Base-by-base conservation (phyloP, 1,140 invertebrate genomes). In the Polyergus mexicanus region DNA sequence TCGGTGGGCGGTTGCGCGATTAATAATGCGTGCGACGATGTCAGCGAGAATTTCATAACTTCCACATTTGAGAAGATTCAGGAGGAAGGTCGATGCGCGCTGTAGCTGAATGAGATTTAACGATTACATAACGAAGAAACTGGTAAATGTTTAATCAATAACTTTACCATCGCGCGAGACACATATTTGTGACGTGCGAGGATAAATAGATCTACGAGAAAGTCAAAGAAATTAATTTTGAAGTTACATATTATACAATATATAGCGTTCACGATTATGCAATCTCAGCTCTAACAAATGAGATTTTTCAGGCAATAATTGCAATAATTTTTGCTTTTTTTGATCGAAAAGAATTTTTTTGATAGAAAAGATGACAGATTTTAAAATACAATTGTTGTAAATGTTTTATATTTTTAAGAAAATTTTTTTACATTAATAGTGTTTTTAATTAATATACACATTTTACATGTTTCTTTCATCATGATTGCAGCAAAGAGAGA, bases 21-120 rank as follows among this genome's bases (percentile, higher is more conserved):
- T 83, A 83, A 83, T 83, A 74, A 83, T 41, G 41, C 68, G 68
- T 41, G 41, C 68, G 68, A 60, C 25, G 68, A 25, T 72, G 78
- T 74, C 78, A 60, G 54, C 54, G 60, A 47, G 68, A 74, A 83
- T 83, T 83, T 83, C 78, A 74, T 83, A 83, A 83, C 54, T 83
- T 60, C 19, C 28, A 83, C 58, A 72, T 60, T 74, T 28, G 38
- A 62, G 28, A 25, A 47, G 38, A 83, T 60, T 19, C 56, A 47
- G 41, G 38, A 81, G 71, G 66, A 60, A 83, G 72, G 68, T 72
- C 60, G 78, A 83, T 51, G 13, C 38, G 54, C 54, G 66, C 51
- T 35, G 16, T 11, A 51, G 25, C n/a, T 47, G 78, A 72, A 19
- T 25, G 54, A 60, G 54, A 83, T 83, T 83, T 74, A 83, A 83